Percentiles rank a stretch among this genome's conserved stretches.
These are phyloP conservation scores for Pseudococcus longispinus DNA, from an alignment of 2,888 invertebrate species.

Conservation along the genomic window DNA sequence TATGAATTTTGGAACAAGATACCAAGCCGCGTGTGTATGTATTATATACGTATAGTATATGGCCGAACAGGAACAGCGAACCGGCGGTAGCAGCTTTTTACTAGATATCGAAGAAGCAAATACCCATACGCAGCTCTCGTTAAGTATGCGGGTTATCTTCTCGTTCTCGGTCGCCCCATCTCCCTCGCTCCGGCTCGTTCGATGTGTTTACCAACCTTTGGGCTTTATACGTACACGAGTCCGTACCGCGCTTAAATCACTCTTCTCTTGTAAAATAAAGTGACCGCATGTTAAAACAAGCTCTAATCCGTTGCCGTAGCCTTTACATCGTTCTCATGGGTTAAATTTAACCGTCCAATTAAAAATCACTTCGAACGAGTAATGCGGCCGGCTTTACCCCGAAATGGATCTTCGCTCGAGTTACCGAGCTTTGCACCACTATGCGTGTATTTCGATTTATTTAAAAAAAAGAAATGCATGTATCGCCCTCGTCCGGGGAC, in stretches of 20 bases:
- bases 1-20: conserved; percentile 38
- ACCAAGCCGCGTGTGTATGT: neutral
- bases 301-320: neutral
- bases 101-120: conserved; percentile 6
- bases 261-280: neutral
- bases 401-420: neutral
- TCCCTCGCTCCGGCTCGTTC: neutral
- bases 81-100: neutral
- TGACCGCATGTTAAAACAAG: conserved; percentile 16
- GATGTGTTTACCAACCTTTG: conserved; percentile 10
- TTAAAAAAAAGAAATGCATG: neutral
- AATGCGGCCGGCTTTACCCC: neutral
- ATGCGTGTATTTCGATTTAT: neutral
- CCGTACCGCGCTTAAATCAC: neutral
- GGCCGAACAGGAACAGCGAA: conserved; percentile 9
- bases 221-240: neutral
- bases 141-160: conserved; percentile 16
- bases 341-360: conserved; percentile 20
- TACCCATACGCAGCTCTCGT: neutral
- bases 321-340: neutral
- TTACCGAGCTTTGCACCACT: neutral
- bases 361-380: conserved; percentile 14
- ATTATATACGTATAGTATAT: neutral
- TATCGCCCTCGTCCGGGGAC: too few relatives aligned
- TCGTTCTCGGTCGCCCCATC: neutral